These are phyloP conservation scores for Rhyacichthys aspro DNA, from an alignment of 2,797 vertebrate species.

Conservation along the genomic window DNA sequence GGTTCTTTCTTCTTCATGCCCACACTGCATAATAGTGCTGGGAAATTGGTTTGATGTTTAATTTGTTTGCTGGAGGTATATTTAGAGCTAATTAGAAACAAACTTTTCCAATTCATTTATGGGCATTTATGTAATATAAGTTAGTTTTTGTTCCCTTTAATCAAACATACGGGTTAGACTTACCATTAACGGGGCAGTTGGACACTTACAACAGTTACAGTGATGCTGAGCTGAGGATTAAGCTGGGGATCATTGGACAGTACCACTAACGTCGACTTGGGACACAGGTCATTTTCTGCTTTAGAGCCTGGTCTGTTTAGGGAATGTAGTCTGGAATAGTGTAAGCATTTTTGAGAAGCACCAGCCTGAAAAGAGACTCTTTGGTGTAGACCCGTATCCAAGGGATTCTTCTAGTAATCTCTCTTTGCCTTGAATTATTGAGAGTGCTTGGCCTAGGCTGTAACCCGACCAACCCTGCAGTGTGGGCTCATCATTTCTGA, in stretches of 20 bases:
- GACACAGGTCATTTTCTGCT: slow-evolving; percentile 34
- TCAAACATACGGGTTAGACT: neutral
- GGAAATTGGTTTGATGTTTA: neutral
- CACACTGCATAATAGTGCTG: neutral
- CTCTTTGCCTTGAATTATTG: slow-evolving; percentile 37
- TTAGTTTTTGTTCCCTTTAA: neutral
- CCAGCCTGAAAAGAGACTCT: slow-evolving; percentile 32
- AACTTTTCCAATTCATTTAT: neutral
- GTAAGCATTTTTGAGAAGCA: slow-evolving; percentile 18
- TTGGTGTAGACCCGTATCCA: slow-evolving; percentile 23
- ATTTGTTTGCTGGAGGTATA: neutral
- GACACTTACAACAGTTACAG: too few species aligned
- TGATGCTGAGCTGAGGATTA: too few species aligned
- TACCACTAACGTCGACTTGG: slow-evolving; percentile 13
- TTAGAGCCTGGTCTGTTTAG: slow-evolving; percentile 4
- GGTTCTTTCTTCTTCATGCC: slow-evolving; percentile 1
- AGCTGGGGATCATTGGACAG: too few species aligned
- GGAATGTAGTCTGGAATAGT: slow-evolving; percentile 33
- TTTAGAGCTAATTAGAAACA: neutral
- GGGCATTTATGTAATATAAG: neutral
- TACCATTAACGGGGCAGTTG: neutral
- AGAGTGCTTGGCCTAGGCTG: slow-evolving; percentile 31
- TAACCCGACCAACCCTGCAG: slow-evolving; percentile 16
- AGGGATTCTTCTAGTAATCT: slow-evolving; percentile 43
- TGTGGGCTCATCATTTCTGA: slow-evolving; percentile 25